Evolutionary conservation across 92 coral and sea anemone species (phyloP).

Genomic region (Porites rus): DNA sequence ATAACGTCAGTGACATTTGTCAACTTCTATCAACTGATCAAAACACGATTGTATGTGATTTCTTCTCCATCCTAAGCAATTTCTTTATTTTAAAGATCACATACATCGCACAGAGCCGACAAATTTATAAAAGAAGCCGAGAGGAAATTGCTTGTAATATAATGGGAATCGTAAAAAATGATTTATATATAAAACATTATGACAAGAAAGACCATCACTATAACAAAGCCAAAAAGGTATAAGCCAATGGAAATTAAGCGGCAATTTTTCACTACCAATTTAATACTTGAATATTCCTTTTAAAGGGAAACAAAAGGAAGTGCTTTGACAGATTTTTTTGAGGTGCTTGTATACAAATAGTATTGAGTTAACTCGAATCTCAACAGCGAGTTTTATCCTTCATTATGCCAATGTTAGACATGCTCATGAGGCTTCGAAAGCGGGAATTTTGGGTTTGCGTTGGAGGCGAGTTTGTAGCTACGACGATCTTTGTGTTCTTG

Average conservation of each 20-base stretch:
- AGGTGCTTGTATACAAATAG: not conserved
- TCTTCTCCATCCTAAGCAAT: not conserved
- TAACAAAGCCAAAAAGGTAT: not conserved
- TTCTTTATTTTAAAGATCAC: not conserved
- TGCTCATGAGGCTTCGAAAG: conserved; percentile 18
- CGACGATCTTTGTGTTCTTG: conserved; percentile 76
- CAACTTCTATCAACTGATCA: not conserved
- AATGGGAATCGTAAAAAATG: not conserved
- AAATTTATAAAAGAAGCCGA: conserved; percentile 1
- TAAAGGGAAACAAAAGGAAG: not conserved
- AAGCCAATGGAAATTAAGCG: not conserved
- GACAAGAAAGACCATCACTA: not conserved
- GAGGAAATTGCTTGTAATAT: not conserved
- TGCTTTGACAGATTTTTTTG: not conserved
- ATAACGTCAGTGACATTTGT: not conserved
- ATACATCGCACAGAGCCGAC: not conserved
- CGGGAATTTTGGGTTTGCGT: conserved; percentile 71
- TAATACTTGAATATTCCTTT: not conserved
- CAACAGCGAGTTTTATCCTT: not conserved
- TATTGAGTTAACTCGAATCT: not conserved
- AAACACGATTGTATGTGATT: not conserved
- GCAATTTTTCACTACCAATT: not conserved
- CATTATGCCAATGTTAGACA: conserved; percentile 12
- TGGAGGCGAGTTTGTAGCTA: conserved; percentile 81
- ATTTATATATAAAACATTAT: not conserved